Evolutionary conservation across 2,113 vertebrate genomes (phyloP), one percentile per base, ranked within the genome.

Genomic region (Nettapus auritus): DNA sequence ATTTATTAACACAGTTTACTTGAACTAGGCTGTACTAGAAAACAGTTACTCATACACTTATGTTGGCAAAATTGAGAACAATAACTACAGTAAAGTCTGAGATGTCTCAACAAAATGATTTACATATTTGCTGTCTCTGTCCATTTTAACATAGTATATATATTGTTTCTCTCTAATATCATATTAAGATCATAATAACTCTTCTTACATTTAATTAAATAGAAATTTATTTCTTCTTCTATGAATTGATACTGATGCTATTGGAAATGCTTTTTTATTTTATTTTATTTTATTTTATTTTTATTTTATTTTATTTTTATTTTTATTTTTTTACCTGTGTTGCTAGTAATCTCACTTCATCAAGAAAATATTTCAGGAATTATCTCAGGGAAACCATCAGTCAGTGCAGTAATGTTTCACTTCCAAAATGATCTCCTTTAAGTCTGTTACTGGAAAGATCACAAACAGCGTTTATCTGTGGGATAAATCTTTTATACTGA

Each of bases 371-470:
- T 18, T 71, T 15, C 81, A 79, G 69, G 56, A 97, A 84, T 94
- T n/a, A 56, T 62, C 33, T 88, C 89, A 44, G 21, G 57, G 34
- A 71, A 62, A 9, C 21, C 78, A 75, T 36, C n/a, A 79, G 23
- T 81, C 66, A 62, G 63, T 85, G 33, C 26, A 91, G 2, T 18
- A 92, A 68, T 48, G 22, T 86, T 87, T 88, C 7, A 62, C 87
- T 91, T 93, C 66, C n/a, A 92, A 87, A 89, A 90, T 91, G 34
- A 66, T 74, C 34, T 91, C 59, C 85, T 90, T 94, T 78, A 78
- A 13, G 31, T 56, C 50, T 85, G 62, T 70, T 83, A 90, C 73
- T 89, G 77, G 64, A 96, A 92, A 78, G 34, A 80, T 55, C 68
- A 78, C 70, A 77, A 96, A 93, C 23, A 89, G 0, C 48, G 55